Percentiles rank a stretch among this genome's conserved stretches.
These are phyloP conservation scores for Pammene aurita DNA, from an alignment of 2,888 invertebrate genomes.

Conservation along the genomic window DNA sequence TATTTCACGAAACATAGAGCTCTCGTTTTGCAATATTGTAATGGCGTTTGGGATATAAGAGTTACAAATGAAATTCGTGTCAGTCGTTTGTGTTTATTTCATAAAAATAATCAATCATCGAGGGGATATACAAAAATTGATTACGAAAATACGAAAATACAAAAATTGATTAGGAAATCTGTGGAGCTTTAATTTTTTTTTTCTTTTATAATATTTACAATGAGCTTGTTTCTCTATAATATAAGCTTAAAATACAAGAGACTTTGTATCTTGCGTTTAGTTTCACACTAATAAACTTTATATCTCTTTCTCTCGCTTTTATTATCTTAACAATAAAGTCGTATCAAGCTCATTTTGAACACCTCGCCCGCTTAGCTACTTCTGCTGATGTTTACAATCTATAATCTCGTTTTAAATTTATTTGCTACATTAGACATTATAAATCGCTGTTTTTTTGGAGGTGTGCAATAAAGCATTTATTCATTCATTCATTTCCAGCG, in stretches of 20 bases:
- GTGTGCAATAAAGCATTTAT: not conserved
- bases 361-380: no score
- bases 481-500: not conserved
- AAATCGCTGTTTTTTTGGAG: no score
- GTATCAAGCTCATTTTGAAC: no score
- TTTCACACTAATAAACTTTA: no score
- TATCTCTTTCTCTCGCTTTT: no score
- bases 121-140: not conserved
- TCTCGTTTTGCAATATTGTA: not conserved
- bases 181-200: not conserved
- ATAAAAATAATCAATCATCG: slow-evolving; percentile 23
- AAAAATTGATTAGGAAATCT: not conserved
- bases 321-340: no score
- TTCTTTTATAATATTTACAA: not conserved
- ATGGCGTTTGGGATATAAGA: not conserved
- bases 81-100: slow-evolving; percentile 3
- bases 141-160: not conserved
- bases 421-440: no score
- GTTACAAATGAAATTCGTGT: not conserved
- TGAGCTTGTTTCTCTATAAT: not conserved
- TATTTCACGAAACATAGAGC: not conserved
- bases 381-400: no score
- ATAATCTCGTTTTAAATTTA: no score
- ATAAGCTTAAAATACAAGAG: no score
- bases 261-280: no score